These are phyloP conservation scores for Perccottus glenii DNA, from an alignment of 2,113 vertebrate species.

Conservation along the genomic window DNA sequence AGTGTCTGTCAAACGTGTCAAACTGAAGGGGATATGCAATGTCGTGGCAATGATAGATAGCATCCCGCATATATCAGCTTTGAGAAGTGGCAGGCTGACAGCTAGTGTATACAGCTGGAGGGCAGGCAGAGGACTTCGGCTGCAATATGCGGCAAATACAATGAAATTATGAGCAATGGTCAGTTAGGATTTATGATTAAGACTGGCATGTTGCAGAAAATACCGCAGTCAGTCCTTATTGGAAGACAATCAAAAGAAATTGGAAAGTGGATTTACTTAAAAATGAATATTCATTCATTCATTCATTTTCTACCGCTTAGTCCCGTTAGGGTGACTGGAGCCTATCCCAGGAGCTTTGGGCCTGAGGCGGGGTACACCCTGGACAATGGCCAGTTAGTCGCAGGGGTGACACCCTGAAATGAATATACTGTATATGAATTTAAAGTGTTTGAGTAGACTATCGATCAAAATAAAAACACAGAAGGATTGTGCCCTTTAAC, in stretches of 20 bases:
- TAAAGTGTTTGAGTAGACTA: no score
- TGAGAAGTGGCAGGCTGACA: constrained; percentile 54
- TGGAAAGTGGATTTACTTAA: background rate
- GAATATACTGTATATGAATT: no score
- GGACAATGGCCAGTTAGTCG: no score
- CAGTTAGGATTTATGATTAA: constrained; percentile 31
- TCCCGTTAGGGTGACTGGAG: no score
- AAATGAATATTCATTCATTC: constrained; percentile 9
- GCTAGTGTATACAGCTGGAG: constrained; percentile 51
- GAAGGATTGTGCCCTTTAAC: constrained; percentile 23
- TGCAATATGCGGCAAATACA: constrained; percentile 45
- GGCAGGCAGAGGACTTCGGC: constrained; percentile 55
- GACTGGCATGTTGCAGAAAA: no score
- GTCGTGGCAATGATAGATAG: constrained; percentile 63
- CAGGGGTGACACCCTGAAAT: no score
- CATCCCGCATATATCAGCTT: constrained; percentile 47
- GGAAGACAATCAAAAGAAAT: no score
- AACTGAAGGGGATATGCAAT: constrained; percentile 50
- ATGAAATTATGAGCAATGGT: constrained; percentile 48
- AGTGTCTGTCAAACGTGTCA: constrained; percentile 63
- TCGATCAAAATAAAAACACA: background rate
- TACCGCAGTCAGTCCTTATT: no score
- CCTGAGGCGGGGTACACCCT: no score
- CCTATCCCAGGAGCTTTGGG: no score
- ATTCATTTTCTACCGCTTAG: no score